These are phyloP conservation scores for Dreissena polymorpha DNA, from an alignment of 1,140 invertebrate genomes.

Conservation along the genomic window DNA sequence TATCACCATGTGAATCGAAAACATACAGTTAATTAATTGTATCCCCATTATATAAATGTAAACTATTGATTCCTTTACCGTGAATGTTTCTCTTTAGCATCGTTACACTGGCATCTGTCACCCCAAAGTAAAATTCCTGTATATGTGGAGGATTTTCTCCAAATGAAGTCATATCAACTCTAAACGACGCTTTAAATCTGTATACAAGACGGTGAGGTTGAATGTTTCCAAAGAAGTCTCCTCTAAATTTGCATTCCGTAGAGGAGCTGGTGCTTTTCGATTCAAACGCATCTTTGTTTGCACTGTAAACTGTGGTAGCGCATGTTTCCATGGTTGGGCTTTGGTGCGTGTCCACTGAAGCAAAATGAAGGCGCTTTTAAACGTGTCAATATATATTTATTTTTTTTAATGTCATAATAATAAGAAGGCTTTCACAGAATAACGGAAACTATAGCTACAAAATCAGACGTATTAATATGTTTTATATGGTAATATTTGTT, in stretches of 20 bases:
- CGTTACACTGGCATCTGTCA: background rate
- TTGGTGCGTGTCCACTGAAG: too few species aligned
- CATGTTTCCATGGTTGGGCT: too few species aligned
- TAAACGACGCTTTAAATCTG: background rate
- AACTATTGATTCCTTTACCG: background rate
- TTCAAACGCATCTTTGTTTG: too few species aligned
- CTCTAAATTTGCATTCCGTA: background rate
- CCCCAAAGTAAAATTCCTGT: conserved; percentile 6
- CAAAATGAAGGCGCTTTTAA: too few species aligned
- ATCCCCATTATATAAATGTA: background rate
- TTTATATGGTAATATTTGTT: too few species aligned
- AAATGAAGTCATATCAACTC: background rate
- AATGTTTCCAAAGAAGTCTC: conserved; percentile 11
- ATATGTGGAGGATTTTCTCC: background rate
- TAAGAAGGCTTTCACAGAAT: too few species aligned
- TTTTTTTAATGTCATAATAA: too few species aligned
- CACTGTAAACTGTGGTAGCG: too few species aligned
- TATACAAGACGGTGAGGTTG: background rate
- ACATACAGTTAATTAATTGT: background rate
- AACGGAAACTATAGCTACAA: too few species aligned
- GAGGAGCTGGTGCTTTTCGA: background rate
- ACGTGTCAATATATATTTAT: too few species aligned
- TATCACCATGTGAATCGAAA: background rate
- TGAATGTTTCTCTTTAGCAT: background rate
- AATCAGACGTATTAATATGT: too few species aligned